phyloP scores from a whole-genome alignment of 2,888 invertebrate species.

The Morinoia aosen region DNA sequence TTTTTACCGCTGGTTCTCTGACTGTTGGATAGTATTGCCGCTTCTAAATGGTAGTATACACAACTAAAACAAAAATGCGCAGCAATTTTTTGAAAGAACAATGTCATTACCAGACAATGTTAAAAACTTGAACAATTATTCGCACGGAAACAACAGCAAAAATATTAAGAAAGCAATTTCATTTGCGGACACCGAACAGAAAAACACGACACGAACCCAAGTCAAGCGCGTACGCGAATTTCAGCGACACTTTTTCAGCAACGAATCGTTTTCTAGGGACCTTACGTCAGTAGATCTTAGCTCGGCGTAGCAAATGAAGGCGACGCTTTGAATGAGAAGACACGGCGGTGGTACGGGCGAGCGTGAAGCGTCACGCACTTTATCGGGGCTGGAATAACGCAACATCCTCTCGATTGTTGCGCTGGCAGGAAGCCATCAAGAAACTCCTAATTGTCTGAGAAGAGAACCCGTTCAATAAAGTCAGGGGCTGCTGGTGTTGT shows the following conservation, averaged over 20 bases:
- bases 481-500: not conserved
- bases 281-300: not conserved
- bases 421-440: conserved; percentile 49
- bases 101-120: too few species aligned
- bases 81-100: too few species aligned
- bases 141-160: not conserved
- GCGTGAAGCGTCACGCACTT: conserved; percentile 46
- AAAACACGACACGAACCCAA: not conserved
- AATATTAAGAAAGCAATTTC: not conserved
- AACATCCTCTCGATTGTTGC: conserved; percentile 53
- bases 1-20: too few species aligned
- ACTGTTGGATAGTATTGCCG: too few species aligned
- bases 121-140: too few species aligned
- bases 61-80: too few species aligned
- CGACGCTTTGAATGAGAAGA: not conserved
- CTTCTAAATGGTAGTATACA: too few species aligned
- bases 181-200: not conserved
- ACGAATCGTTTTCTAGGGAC: not conserved
- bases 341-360: not conserved
- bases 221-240: not conserved
- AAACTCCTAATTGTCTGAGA: conserved; percentile 50
- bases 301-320: not conserved
- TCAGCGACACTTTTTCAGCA: not conserved
- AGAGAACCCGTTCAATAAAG: conserved; percentile 50
- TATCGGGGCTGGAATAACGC: conserved; percentile 40